phyloP scores from a whole-genome alignment of 2,888 invertebrate species.

The Frankliniella intonsa region DNA sequence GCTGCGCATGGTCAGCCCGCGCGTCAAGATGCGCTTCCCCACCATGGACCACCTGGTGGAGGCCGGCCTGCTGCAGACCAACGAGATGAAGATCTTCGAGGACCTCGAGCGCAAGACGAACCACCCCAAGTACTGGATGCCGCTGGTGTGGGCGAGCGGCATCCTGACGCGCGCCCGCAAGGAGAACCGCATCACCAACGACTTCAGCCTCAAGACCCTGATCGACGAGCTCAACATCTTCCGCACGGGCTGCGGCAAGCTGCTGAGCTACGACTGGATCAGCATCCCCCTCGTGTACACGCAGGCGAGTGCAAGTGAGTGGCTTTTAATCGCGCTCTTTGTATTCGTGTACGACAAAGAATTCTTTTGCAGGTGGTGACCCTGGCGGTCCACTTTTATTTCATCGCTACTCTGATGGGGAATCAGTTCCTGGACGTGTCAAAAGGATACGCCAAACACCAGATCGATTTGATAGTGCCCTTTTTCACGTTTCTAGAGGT shows the following conservation, averaged over 20 bases:
- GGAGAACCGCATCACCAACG: constrained; percentile 43
- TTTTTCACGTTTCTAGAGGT: constrained; percentile 49
- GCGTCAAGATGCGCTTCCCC: constrained; percentile 45
- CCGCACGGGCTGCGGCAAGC: constrained; percentile 42
- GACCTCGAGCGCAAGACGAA: constrained; percentile 41
- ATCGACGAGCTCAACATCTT: constrained; percentile 48
- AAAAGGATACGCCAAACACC: constrained; percentile 39
- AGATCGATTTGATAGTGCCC: constrained; percentile 46
- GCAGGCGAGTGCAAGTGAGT: constrained; percentile 40
- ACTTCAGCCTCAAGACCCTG: constrained; percentile 47
- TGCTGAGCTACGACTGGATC: constrained; percentile 44
- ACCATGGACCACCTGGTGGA: constrained; percentile 44
- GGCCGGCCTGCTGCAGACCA: constrained; percentile 44
- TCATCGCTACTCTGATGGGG: constrained; percentile 48
- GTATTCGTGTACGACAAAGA: background rate
- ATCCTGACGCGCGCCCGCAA: constrained; percentile 41
- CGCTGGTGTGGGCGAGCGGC: constrained; percentile 44
- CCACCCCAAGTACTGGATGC: constrained; percentile 44
- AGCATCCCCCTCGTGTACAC: constrained; percentile 45
- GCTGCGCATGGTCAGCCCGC: constrained; percentile 43
- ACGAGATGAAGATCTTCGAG: constrained; percentile 44
- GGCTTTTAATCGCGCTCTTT: too few species aligned
- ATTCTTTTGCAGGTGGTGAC: constrained; percentile 48
- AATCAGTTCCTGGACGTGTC: constrained; percentile 43
- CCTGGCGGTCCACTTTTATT: constrained; percentile 50